phyloP scores from a whole-genome alignment of 2,888 invertebrate genomes.

The Heterodera filipjevi region DNA sequence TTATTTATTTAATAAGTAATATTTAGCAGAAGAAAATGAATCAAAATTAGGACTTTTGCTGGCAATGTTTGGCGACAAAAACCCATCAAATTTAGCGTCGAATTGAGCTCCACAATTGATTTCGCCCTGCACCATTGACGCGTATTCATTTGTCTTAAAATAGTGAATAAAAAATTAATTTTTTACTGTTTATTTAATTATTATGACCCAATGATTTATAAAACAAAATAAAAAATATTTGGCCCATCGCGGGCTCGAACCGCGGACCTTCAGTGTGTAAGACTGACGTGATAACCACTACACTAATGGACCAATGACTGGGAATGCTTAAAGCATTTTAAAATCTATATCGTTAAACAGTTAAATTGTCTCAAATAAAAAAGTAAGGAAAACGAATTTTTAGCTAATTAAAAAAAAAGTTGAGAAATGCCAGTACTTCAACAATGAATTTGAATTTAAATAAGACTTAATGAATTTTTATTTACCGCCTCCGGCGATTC shows the following conservation, averaged over 20 bases:
- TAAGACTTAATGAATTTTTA: neutral
- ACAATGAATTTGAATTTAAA: neutral
- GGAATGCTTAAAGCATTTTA: too few species aligned
- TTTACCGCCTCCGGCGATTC: conserved; percentile 43
- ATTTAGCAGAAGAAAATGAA: neutral
- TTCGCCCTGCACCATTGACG: conserved; percentile 54
- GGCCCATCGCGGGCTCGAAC: conserved; percentile 42
- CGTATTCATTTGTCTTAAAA: conserved; percentile 56
- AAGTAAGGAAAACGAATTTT: too few species aligned
- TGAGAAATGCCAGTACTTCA: too few species aligned
- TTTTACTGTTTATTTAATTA: too few species aligned
- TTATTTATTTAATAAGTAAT: too few species aligned
- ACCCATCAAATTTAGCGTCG: conserved; percentile 17
- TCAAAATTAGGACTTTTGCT: neutral
- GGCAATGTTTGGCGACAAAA: neutral
- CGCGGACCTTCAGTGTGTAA: conserved; percentile 50
- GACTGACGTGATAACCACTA: conserved; percentile 52
- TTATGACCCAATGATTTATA: too few species aligned
- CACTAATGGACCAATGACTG: conserved; percentile 38
- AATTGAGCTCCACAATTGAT: conserved; percentile 40
- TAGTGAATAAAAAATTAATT: neutral
- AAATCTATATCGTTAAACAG: too few species aligned
- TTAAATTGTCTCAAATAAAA: too few species aligned
- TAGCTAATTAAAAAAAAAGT: too few species aligned
- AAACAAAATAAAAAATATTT: neutral